Evolutionary conservation across 2,888 invertebrate species (phyloP).

Genomic region (Xiphydria camelus): DNA sequence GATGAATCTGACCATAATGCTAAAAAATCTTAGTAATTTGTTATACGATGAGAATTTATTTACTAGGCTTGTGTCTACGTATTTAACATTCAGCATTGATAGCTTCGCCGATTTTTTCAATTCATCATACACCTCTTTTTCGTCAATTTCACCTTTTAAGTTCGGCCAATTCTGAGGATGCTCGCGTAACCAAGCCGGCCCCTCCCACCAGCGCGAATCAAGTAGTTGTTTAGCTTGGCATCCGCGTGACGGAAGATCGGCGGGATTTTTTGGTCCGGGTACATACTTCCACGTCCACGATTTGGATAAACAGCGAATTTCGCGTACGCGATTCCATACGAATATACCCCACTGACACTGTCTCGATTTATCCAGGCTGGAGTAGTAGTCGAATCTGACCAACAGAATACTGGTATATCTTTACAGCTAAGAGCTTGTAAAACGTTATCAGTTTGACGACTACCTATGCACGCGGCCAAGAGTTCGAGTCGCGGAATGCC

Average conservation of each 20-base stretch:
- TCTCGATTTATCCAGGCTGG: conserved; percentile 28
- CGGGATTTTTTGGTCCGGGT: conserved; percentile 38
- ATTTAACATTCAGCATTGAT: conserved; percentile 4
- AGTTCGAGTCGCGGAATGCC: conserved; percentile 42
- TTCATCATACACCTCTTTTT: conserved; percentile 15
- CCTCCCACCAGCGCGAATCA: conserved; percentile 42
- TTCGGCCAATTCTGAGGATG: conserved; percentile 26
- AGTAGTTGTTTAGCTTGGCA: conserved; percentile 32
- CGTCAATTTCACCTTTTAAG: conserved; percentile 5
- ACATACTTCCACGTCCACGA: conserved; percentile 31
- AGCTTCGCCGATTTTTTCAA: conserved; percentile 10
- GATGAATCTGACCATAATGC: too few species aligned
- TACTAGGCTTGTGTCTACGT: too few species aligned
- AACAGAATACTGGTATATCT: conserved; percentile 21
- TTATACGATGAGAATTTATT: too few species aligned
- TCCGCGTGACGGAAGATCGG: conserved; percentile 42
- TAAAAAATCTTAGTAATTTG: too few species aligned
- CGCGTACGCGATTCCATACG: conserved; percentile 32
- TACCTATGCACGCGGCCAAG: conserved; percentile 33
- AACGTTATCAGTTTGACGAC: conserved; percentile 18
- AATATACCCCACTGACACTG: conserved; percentile 32
- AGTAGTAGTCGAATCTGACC: conserved; percentile 34
- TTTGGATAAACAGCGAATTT: conserved; percentile 26
- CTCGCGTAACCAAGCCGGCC: conserved; percentile 35
- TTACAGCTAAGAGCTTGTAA: background rate